These are phyloP conservation scores for Hippocampus kuda DNA, from an alignment of 2,797 vertebrate genomes.

Conservation along the genomic window DNA sequence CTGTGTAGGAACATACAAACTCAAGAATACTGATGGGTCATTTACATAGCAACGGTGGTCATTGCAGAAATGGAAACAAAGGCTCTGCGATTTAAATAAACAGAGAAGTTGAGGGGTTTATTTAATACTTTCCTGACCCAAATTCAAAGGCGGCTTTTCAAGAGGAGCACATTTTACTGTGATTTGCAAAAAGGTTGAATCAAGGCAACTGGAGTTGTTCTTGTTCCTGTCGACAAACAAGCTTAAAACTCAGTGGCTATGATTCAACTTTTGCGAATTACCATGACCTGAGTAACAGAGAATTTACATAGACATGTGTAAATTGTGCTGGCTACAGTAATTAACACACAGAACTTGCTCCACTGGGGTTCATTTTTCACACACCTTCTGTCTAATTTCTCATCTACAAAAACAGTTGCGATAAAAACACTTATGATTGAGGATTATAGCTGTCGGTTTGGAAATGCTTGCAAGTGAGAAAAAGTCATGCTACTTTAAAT, in stretches of 20 bases:
- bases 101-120: background rate
- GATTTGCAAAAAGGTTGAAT: background rate
- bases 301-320: background rate
- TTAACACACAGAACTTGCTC: background rate
- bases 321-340: background rate
- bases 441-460: too few relatives aligned
- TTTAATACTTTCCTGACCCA: background rate
- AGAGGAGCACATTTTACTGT: conserved; percentile 1
- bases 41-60: conserved; percentile 52
- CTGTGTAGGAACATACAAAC: conserved; percentile 32
- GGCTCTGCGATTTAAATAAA: conserved; percentile 11
- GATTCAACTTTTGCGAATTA: background rate
- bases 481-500: too few relatives aligned
- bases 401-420: background rate
- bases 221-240: background rate
- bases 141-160: background rate
- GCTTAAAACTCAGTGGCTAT: background rate
- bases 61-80: conserved; percentile 43
- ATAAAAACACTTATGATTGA: background rate
- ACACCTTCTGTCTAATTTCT: background rate
- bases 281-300: background rate
- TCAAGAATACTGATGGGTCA: conserved; percentile 41
- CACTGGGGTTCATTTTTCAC: background rate
- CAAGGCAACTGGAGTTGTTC: background rate
- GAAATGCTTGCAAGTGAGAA: too few relatives aligned